Evolutionary conservation across 2,113 vertebrate species (phyloP).

Genomic region (Peromyscus maniculatus): DNA sequence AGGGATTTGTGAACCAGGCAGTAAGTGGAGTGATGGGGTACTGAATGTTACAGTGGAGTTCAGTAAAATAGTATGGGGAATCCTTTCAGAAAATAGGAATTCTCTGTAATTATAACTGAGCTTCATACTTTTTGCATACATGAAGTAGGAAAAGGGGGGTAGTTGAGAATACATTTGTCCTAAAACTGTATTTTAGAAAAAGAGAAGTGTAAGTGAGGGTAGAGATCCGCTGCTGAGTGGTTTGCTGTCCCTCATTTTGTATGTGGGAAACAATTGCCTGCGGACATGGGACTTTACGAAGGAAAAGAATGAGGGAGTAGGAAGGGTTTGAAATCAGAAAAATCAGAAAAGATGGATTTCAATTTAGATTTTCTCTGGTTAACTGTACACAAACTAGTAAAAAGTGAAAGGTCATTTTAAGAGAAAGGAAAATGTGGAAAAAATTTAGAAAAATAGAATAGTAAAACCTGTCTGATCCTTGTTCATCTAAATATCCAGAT

Average conservation of each 20-base stretch:
- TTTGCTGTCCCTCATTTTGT: not conserved
- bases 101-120: not conserved
- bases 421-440: not conserved
- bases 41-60: not conserved
- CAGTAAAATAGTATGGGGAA: not conserved
- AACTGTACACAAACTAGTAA: not conserved
- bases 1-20: not conserved
- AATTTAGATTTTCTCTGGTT: not conserved
- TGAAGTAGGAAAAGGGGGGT: not conserved
- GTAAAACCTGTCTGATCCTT: not conserved
- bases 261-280: not conserved
- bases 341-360: not conserved
- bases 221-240: not conserved
- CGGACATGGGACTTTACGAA: not conserved
- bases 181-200: not conserved
- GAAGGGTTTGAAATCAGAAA: conserved; percentile 14
- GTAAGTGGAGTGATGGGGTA: not conserved
- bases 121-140: not conserved
- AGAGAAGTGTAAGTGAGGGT: not conserved
- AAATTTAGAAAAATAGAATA: not conserved
- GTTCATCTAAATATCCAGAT: not conserved
- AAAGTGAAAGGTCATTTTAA: not conserved
- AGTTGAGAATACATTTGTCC: not conserved
- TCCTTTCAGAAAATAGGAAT: not conserved
- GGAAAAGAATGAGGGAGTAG: not conserved